Evolutionary conservation across 1,140 invertebrate species (phyloP).

Genomic region (Parasteatoda tepidariorum): DNA sequence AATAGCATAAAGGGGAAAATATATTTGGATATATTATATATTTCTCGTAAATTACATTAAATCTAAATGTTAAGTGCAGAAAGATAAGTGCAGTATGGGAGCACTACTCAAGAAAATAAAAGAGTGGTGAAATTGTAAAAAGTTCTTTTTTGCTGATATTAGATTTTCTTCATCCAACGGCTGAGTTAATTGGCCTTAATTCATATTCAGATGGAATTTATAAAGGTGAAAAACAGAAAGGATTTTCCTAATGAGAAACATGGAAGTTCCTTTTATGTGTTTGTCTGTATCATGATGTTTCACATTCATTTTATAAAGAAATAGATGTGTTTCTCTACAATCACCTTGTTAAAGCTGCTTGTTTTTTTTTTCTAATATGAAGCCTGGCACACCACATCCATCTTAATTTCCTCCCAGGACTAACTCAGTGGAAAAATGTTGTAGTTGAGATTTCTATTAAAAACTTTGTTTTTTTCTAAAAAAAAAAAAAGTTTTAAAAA

Average conservation of each 20-base stretch:
- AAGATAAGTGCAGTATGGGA: no score
- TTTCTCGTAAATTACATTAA: no score
- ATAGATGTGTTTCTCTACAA: slow-evolving; percentile 45
- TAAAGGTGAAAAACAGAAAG: neutral
- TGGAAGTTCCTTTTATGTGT: slow-evolving; percentile 39
- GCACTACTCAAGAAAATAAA: no score
- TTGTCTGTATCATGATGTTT: slow-evolving; percentile 49
- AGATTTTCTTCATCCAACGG: slow-evolving; percentile 2
- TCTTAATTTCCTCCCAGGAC: no score
- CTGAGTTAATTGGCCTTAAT: slow-evolving; percentile 6
- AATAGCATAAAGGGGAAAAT: no score
- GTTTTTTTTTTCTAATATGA: neutral
- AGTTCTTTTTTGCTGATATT: slow-evolving; percentile 22
- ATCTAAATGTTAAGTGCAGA: no score
- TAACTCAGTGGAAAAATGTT: neutral
- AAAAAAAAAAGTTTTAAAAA: no score
- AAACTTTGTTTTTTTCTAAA: no score
- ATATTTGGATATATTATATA: no score
- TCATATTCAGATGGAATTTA: no score
- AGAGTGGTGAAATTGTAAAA: neutral
- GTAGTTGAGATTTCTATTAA: slow-evolving; percentile 20
- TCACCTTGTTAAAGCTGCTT: slow-evolving; percentile 3
- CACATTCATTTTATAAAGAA: slow-evolving; percentile 59
- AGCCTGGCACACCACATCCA: neutral
- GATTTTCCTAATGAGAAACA: slow-evolving; percentile 29